Base-by-base conservation (phyloP, 2,797 vertebrate genomes). In the Eulemur coronatus region DNA sequence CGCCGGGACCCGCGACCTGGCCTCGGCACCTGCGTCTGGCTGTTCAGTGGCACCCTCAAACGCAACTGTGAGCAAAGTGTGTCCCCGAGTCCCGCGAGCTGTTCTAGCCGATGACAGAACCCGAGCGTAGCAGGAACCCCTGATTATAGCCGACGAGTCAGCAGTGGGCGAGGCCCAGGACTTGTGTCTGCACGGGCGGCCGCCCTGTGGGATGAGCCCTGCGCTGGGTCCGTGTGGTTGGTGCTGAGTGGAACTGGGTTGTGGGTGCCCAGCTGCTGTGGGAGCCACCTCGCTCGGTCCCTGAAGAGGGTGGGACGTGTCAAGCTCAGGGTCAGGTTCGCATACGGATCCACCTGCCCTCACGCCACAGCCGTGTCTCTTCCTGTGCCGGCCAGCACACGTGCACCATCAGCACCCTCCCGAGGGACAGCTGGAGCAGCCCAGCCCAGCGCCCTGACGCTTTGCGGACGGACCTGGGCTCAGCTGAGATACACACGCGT, bases 331-430 rank as follows among this genome's bases (percentile, higher is more conserved):
- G 57, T 50, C n/a, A 81, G 81, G 84, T 38, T 94, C 41, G 3
- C 3, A 0, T 24, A 4, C 4, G 20, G 61, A 35, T 35, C 22
- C 3, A 1, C 22, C 38, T 17, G 61, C 30, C n/a, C 35, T 76
- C 4, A 5, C 7, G 28, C 30, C 6, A 30, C 5, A 14, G 33
- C n/a, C 26, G 2, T 9, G 17, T 41, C 30, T 65, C 9, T 30
- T 28, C 26, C 15, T 2, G 4, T 2, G 5, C 33, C 73, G 18
- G 14, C 24, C 30, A 10, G 14, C 67, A 17, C 6, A 1, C 7
- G 3, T 18, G 0, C 11, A 7, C 3, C 0, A 7, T 46, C 12
- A 9, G 1, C 14, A 13, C 35, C 38, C 35, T 50, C 7, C 41
- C 67, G n/a, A 72, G 59, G 12, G 2, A 5, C 35, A 5, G 20